phyloP scores from a whole-genome alignment of 2,888 invertebrate genomes.

The Hyalella azteca region DNA sequence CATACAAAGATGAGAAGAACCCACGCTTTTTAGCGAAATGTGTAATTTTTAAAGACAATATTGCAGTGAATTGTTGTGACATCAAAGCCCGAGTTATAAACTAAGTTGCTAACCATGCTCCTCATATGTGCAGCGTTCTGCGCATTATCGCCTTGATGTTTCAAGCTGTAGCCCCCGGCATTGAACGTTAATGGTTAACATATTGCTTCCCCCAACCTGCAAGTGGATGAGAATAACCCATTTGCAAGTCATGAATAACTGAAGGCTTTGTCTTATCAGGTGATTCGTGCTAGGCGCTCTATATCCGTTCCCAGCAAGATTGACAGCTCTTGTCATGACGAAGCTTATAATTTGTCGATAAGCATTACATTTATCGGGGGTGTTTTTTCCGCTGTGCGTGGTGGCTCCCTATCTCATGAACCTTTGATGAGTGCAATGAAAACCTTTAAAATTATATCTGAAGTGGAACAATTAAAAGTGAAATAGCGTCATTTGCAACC shows the following conservation, averaged over 20 bases:
- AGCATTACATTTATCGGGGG: neutral
- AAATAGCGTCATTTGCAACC: neutral
- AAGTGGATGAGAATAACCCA: slow-evolving; percentile 27
- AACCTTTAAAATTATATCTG: too few species aligned
- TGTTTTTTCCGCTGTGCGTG: neutral
- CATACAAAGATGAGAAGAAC: too few species aligned
- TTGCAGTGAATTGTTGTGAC: too few species aligned
- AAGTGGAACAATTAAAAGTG: too few species aligned
- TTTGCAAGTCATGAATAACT: slow-evolving; percentile 35
- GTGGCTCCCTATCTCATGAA: neutral
- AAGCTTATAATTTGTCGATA: neutral
- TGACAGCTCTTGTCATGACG: neutral
- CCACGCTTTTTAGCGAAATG: too few species aligned
- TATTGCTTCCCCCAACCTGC: neutral
- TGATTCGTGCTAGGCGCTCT: neutral
- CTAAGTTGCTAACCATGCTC: too few species aligned
- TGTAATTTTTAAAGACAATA: too few species aligned
- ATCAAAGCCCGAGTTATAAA: too few species aligned
- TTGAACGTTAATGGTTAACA: slow-evolving; percentile 22
- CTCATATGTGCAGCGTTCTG: too few species aligned
- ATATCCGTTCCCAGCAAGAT: neutral
- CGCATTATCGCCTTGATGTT: too few species aligned
- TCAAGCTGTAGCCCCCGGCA: too few species aligned
- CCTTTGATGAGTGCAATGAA: too few species aligned
- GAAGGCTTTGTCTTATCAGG: neutral